Evolutionary conservation across 2,888 invertebrate genomes (phyloP).

Genomic region (Patella pellucida): DNA sequence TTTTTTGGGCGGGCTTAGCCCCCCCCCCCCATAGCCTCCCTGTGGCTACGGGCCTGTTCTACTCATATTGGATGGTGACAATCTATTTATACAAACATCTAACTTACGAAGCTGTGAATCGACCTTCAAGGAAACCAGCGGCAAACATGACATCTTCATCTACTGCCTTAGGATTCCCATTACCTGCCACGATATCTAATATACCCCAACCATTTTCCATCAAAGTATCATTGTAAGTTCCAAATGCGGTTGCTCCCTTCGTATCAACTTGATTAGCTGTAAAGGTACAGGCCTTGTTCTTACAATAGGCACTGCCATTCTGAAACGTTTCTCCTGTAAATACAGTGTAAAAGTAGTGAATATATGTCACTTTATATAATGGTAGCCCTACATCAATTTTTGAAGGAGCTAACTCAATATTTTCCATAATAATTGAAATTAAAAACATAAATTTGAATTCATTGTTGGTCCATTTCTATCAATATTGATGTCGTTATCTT

Average conservation of each 20-base stretch:
- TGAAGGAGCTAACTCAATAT: too few species aligned
- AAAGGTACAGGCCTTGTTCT: conserved; percentile 40
- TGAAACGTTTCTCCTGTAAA: neutral
- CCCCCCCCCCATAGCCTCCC: too few species aligned
- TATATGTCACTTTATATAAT: too few species aligned
- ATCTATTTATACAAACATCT: neutral
- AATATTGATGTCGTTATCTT: too few species aligned
- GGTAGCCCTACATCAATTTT: too few species aligned
- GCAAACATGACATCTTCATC: conserved; percentile 62
- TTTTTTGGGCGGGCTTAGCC: too few species aligned
- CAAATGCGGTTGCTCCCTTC: conserved; percentile 53
- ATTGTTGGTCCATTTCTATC: too few species aligned
- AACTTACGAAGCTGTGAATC: conserved; percentile 61
- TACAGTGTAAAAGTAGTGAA: too few species aligned
- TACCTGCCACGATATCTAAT: conserved; percentile 60
- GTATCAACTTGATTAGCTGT: conserved; percentile 38
- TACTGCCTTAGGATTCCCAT: conserved; percentile 31
- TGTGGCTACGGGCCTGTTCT: too few species aligned
- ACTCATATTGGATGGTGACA: neutral
- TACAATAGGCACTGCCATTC: conserved; percentile 49
- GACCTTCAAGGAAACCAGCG: conserved; percentile 64
- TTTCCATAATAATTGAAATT: too few species aligned
- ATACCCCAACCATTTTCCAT: conserved; percentile 64
- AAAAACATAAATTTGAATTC: too few species aligned
- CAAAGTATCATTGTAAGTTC: conserved; percentile 58